phyloP scores from a whole-genome alignment of 2,113 vertebrate genomes.

The Prinia subflava region DNA sequence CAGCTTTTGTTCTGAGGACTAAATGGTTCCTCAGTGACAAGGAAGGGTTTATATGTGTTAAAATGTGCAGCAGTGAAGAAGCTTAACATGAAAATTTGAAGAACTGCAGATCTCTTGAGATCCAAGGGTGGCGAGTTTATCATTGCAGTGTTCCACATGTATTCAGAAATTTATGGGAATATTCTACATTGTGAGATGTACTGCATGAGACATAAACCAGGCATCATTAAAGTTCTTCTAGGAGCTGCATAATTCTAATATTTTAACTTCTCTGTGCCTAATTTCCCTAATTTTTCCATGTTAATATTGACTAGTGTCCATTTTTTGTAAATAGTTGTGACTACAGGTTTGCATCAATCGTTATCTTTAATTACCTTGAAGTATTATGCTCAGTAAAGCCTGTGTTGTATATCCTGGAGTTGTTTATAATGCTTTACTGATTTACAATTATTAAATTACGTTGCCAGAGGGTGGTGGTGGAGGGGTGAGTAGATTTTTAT shows the following conservation, averaged over 20 bases:
- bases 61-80: background rate
- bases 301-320: background rate
- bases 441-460: background rate
- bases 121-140: background rate
- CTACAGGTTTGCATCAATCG: background rate
- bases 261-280: background rate
- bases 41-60: background rate
- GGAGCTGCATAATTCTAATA: background rate
- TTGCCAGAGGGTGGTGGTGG: background rate
- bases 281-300: background rate
- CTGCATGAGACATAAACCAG: background rate
- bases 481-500: background rate
- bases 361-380: background rate
- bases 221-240: background rate
- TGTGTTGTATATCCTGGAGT: background rate
- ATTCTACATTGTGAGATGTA: background rate
- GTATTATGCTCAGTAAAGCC: background rate
- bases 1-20: background rate
- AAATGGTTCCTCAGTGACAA: background rate
- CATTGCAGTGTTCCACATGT: rapidly evolving
- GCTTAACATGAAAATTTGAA: background rate
- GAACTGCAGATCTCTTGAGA: background rate
- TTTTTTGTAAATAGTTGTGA: background rate
- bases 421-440: conserved; percentile 6
- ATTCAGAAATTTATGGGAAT: background rate